Conservation (phyloP, 1,140 invertebrate genomes). For the Harpegnathos saltator region DNA sequence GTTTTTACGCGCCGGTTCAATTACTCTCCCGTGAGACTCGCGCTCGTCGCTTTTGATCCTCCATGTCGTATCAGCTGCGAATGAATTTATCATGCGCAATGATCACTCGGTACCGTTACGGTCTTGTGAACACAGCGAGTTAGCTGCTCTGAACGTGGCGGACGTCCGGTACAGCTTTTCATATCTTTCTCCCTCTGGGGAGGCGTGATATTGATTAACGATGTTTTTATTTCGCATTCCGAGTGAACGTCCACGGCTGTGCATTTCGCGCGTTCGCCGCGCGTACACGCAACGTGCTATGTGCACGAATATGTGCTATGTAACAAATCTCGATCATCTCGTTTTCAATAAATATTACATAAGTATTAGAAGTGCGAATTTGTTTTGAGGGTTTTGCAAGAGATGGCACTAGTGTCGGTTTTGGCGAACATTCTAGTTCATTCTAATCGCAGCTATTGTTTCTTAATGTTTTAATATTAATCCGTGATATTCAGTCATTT, state of each 20-base stretch:
- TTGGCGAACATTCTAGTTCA: too few relatives aligned
- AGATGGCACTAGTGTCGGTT: too few relatives aligned
- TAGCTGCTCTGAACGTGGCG: conserved; percentile 67
- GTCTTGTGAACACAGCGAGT: conserved; percentile 56
- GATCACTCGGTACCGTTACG: conserved; percentile 55
- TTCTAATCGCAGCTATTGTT: too few relatives aligned
- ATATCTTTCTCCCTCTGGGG: conserved; percentile 43
- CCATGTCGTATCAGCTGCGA: conserved; percentile 23
- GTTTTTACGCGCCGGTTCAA: not conserved
- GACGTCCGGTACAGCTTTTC: conserved; percentile 73
- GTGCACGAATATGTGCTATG: too few relatives aligned
- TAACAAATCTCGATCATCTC: too few relatives aligned
- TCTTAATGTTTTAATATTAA: too few relatives aligned
- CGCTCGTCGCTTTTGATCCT: conserved; percentile 1
- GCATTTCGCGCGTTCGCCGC: not conserved
- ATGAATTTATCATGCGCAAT: conserved; percentile 39
- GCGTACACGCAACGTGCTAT: not conserved
- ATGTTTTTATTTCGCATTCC: not conserved
- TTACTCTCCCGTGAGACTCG: conserved; percentile 26
- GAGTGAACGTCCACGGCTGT: not conserved
- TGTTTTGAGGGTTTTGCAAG: too few relatives aligned
- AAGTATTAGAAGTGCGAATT: too few relatives aligned
- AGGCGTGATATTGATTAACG: conserved; percentile 29
- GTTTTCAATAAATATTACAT: too few relatives aligned
- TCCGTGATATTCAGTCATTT: too few relatives aligned